Conservation (phyloP, 2,797 vertebrate species). For the Helicolenus hilgendorfi region DNA sequence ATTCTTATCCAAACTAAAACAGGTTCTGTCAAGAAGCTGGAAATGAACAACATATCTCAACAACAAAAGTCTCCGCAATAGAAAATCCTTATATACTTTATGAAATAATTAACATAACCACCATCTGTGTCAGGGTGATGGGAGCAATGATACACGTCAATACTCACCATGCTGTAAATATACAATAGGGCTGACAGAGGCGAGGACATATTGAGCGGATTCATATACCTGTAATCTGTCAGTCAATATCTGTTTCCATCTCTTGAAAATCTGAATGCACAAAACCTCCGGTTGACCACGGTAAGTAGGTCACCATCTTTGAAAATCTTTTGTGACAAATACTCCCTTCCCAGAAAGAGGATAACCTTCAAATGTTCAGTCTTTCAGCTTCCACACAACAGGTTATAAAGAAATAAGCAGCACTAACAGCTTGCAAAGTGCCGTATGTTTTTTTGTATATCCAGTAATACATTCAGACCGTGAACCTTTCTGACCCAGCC, state of each 20-base stretch:
- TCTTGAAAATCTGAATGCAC: conserved; percentile 2
- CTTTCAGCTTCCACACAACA: not conserved
- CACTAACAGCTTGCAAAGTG: not conserved
- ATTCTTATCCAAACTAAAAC: not conserved
- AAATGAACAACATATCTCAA: not conserved
- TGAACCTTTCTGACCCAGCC: not conserved
- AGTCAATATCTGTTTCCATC: not conserved
- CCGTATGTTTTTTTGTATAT: not conserved
- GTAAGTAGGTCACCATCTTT: conserved; percentile 32
- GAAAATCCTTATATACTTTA: not conserved
- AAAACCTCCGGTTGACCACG: not conserved
- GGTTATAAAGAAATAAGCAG: not conserved
- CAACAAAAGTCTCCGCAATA: not conserved
- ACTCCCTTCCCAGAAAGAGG: not conserved
- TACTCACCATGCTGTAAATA: not conserved
- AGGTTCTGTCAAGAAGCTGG: not conserved
- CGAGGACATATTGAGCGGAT: not conserved
- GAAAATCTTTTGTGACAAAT: not conserved
- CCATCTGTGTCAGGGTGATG: not conserved
- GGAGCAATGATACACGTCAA: not conserved
- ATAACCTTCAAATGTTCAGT: conserved; percentile 28
- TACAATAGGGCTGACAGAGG: not conserved
- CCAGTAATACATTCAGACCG: not conserved
- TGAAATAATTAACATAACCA: not conserved
- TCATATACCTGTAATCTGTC: not conserved